phyloP scores from a whole-genome alignment of 92 coral and sea anemone species.

The Pocillopora meandrina region DNA sequence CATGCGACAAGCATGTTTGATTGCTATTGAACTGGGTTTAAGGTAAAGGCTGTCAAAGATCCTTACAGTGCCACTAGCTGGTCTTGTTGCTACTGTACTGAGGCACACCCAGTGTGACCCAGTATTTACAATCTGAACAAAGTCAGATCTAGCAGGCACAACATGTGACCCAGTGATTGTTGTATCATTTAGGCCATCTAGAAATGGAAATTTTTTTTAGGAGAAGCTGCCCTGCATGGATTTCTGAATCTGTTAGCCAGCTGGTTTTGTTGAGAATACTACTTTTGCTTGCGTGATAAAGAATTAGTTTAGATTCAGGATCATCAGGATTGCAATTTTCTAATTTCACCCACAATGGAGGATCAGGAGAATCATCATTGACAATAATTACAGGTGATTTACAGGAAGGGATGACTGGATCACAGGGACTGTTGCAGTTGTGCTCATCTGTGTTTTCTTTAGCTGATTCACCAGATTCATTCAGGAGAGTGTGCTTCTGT shows the following conservation, averaged over 20 bases:
- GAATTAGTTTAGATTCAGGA: neutral
- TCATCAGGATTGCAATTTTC: constrained; percentile 19
- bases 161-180: constrained; percentile 31
- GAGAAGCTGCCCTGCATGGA: constrained; percentile 33
- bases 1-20: constrained; percentile 25
- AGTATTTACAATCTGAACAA: constrained; percentile 39
- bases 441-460: neutral
- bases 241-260: constrained; percentile 38
- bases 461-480: too few relatives aligned
- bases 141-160: constrained; percentile 42
- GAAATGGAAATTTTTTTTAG: constrained; percentile 16
- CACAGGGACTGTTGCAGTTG: too few relatives aligned
- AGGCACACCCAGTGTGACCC: constrained; percentile 66
- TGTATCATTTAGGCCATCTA: constrained; percentile 34
- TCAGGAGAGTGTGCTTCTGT: too few relatives aligned
- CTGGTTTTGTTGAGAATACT: neutral
- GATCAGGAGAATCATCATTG: constrained; percentile 55
- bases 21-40: constrained; percentile 19
- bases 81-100: constrained; percentile 34
- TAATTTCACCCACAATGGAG: constrained; percentile 28
- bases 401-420: too few relatives aligned
- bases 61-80: constrained; percentile 37
- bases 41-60: constrained; percentile 44
- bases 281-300: constrained; percentile 17
- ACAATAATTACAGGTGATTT: neutral